Conservation (phyloP, 1,140 invertebrate species). For the Geopemphigus sp. region DNA sequence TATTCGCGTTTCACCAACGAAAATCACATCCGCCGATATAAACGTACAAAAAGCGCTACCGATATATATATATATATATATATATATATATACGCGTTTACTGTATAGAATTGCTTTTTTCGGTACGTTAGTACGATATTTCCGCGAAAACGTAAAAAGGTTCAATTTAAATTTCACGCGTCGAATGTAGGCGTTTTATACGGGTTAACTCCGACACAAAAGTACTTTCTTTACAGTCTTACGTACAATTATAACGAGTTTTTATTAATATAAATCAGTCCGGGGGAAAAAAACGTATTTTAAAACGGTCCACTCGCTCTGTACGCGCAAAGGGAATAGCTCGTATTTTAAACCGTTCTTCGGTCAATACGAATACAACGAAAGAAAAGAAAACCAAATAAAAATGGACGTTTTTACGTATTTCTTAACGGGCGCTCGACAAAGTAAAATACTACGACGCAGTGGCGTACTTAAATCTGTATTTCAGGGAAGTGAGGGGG, state of each 20-base stretch:
- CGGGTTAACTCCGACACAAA: background rate
- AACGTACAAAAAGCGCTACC: too few relatives aligned
- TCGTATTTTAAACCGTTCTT: background rate
- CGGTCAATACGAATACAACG: background rate
- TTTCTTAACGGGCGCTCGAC: background rate
- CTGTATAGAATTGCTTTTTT: too few relatives aligned
- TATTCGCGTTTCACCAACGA: too few relatives aligned
- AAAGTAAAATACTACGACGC: background rate
- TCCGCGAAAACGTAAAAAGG: background rate
- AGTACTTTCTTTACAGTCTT: background rate
- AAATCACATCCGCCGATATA: too few relatives aligned
- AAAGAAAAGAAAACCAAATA: too few relatives aligned
- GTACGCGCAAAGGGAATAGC: background rate
- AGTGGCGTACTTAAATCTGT: too few relatives aligned
- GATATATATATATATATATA: background rate
- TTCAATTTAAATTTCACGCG: background rate
- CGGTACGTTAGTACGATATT: background rate
- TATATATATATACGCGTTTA: too few relatives aligned
- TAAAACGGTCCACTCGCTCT: background rate
- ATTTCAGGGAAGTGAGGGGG: too few relatives aligned
- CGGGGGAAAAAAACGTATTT: background rate
- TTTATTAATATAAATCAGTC: background rate
- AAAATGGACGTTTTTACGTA: too few relatives aligned
- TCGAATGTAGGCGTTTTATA: background rate
- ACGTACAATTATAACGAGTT: background rate